Percentiles rank a stretch among this genome's conserved stretches.
phyloP scores from a whole-genome alignment of 2,888 invertebrate genomes.

The Teleiodes luculella region DNA sequence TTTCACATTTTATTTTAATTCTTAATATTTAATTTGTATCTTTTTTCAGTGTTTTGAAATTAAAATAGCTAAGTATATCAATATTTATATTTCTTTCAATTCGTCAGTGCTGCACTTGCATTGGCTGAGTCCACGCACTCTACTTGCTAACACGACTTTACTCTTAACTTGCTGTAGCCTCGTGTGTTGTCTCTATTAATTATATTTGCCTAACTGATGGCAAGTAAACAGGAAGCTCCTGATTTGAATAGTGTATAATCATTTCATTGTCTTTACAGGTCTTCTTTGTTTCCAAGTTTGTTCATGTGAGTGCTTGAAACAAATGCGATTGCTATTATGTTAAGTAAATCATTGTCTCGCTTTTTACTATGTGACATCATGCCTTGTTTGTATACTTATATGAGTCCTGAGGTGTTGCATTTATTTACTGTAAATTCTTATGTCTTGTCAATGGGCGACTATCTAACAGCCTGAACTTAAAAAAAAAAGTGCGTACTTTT shows the following conservation, averaged over 20 bases:
- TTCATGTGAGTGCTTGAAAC: not conserved
- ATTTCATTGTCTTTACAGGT: conserved; percentile 9
- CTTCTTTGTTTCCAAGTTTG: conserved; percentile 16
- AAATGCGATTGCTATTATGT: not conserved
- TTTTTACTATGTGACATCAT: not conserved
- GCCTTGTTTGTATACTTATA: too few species aligned
- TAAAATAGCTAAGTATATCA: too few species aligned
- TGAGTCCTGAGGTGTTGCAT: too few species aligned
- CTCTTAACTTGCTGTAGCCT: not conserved
- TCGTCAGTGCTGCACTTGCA: not conserved
- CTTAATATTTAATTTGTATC: too few species aligned
- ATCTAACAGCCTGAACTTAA: too few species aligned
- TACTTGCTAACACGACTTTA: not conserved
- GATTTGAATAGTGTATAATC: conserved; percentile 10
- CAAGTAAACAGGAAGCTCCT: conserved; percentile 10
- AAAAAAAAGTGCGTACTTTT: too few species aligned
- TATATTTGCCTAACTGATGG: conserved; percentile 11
- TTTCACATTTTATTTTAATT: too few species aligned
- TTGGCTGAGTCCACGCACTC: not conserved
- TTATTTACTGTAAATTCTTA: too few species aligned
- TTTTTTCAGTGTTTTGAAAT: too few species aligned
- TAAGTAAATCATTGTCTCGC: conserved; percentile 2
- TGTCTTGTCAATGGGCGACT: too few species aligned
- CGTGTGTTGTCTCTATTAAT: conserved; percentile 6
- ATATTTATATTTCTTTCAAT: too few species aligned